Base-by-base conservation (phyloP, 1,140 invertebrate genomes). In the Hycleus phaleratus region DNA sequence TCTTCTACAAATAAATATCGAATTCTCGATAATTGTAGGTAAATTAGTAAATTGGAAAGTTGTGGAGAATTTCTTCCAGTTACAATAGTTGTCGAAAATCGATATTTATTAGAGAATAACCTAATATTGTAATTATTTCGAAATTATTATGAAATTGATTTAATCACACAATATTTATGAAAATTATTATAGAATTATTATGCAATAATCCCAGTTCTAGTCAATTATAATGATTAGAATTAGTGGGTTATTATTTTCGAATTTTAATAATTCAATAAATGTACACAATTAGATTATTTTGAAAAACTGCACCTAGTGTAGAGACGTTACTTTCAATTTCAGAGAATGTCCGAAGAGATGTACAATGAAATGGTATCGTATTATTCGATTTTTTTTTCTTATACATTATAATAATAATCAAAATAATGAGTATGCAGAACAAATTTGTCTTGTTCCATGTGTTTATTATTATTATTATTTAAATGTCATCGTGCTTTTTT, bases 301-400 rank as follows among this genome's bases (percentile, higher is more conserved):
- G 11, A 54, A 6, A n/a, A 38, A 38, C 40, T 42, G 55, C 38
- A 49, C 9, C 40, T 56, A 56, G 55, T 56, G 46, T 56, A 56
- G 55, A 56, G 55, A 49, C 63, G 71, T 75, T 74, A 67, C 73
- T 82, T 83, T 82, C 74, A 70, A 83, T 85, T 84, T 82, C 84
- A 86, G 84, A 85, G 80, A 83, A 83, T 85, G 82, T 85, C 83
- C 79, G 84, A 86, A 81, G 84, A 86, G 80, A 82, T 80, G 78
- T 85, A 84, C 83, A 85, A 86, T 84, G 82, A 84, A 78, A 85
- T 85, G 84, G 84, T 86, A 86, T 85, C 76, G 84, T 86, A 85
- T 82, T 75, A 65, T 53, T 53, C 40, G 68, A 62, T 68, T 66
- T 72, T 70, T 66, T 62, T 68, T 55, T 32, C 7, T 32, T 32